Base-by-base conservation (phyloP, 2,888 invertebrate genomes). In the Heliconius ethilla region DNA sequence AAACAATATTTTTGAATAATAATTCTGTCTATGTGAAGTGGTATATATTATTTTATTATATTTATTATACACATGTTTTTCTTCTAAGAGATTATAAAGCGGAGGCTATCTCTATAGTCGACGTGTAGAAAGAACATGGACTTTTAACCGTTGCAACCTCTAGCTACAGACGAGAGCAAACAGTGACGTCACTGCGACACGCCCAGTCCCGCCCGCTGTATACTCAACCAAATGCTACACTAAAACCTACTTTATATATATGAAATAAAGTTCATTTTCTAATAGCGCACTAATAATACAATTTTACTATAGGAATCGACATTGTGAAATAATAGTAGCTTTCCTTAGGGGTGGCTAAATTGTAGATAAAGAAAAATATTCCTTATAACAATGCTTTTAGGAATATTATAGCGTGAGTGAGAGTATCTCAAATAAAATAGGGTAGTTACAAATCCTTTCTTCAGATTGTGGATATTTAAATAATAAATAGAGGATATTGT, bases 201-300 rank as follows among this genome's bases (percentile, higher is more conserved):
- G 92, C 93, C 92, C 91, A 89, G 88, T 85, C 89, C 89, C 91
- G 92, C 91, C 92, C 87, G 87, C 87, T 84, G 86, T 86, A 83
- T 88, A 83, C 83, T 79, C 82, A 83, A 84, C 82, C 84, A 82
- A 82, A 75, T 75, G 77, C 75, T 74, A 77, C 45, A 18, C 75
- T 13, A 79, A 78, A 81, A 74, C 70, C 62, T 67, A 72, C 78
- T 59, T 40, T 82, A 82, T 67, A 0, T 0, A 29, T 0, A 59
- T 9, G 1, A 0, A 0, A 37, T 75, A 80, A 22, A 59, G 75
- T 11, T 27, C 7, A 27, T 22, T 72, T 76, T 63, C n/a, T 25
- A 55, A 27, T 22, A 72, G 22, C 25, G 4, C 15, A 55, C 33
- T 22, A 15, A 22, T 13, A 55, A 72, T 27, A 66, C 62, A 65